These are phyloP conservation scores for Neodiprion lecontei DNA, from an alignment of 1,140 invertebrate species.

Conservation along the genomic window DNA sequence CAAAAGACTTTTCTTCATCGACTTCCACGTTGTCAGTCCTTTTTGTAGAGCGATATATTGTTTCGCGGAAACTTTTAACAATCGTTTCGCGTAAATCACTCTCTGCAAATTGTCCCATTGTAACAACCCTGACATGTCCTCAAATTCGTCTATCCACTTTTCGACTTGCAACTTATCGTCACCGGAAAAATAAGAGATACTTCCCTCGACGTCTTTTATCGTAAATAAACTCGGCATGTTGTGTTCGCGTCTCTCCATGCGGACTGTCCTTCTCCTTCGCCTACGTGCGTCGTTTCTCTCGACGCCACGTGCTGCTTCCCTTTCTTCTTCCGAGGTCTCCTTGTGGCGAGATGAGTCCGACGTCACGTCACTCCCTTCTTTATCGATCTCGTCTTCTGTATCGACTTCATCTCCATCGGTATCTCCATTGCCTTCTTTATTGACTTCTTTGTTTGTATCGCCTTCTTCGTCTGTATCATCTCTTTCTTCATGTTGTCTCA, in stretches of 20 bases:
- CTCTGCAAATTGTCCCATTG: constrained; percentile 32
- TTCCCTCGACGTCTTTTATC: constrained; percentile 34
- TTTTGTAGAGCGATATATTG: constrained; percentile 28
- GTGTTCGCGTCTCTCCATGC: neutral
- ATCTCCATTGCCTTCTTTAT: neutral
- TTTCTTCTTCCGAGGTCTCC: neutral
- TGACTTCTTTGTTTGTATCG: neutral
- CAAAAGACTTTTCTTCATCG: constrained; percentile 29
- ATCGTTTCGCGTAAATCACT: constrained; percentile 28
- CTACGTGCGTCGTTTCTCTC: neutral
- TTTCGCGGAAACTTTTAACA: constrained; percentile 31
- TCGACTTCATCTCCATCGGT: neutral
- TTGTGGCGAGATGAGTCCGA: neutral
- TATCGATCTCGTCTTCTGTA: neutral
- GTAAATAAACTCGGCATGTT: constrained; percentile 13
- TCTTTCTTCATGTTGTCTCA: neutral
- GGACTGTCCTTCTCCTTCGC: neutral
- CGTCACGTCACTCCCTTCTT: neutral
- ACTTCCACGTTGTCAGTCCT: constrained; percentile 26
- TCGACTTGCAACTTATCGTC: constrained; percentile 29
- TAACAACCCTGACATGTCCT: constrained; percentile 31
- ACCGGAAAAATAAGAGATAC: constrained; percentile 32
- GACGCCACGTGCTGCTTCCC: neutral
- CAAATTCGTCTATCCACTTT: constrained; percentile 35
- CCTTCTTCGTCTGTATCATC: neutral